Conservation (phyloP, 1,140 invertebrate genomes). For the Drosophila punjabiensis region DNA sequence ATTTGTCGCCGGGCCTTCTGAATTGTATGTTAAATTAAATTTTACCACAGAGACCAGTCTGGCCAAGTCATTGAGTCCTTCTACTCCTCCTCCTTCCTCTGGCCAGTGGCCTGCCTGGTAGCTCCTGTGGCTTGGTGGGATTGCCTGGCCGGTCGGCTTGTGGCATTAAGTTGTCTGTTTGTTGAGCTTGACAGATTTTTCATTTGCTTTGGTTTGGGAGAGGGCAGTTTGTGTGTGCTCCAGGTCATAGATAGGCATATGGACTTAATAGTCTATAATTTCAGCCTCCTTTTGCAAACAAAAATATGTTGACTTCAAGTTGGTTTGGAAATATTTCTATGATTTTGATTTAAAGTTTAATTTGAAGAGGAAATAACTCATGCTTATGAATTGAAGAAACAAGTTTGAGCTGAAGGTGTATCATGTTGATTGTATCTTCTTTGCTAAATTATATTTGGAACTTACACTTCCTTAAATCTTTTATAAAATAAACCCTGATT, state of each 20-base stretch:
- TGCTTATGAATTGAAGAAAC: background rate
- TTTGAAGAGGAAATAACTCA: background rate
- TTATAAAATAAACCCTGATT: background rate
- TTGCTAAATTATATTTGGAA: background rate
- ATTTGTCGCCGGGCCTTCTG: slow-evolving; percentile 71
- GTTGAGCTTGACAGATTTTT: slow-evolving; percentile 81
- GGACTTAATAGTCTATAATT: slow-evolving; percentile 43
- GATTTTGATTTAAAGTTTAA: background rate
- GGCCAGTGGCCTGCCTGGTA: slow-evolving; percentile 7
- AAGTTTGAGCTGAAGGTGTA: background rate
- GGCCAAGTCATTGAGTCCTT: slow-evolving; percentile 62
- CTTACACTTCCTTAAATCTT: too few relatives aligned
- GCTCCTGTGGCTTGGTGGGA: slow-evolving; percentile 31
- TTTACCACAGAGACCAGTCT: slow-evolving; percentile 80
- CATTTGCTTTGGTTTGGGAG: slow-evolving; percentile 40
- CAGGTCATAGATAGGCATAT: slow-evolving; percentile 52
- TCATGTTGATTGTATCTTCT: too few relatives aligned
- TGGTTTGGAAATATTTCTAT: background rate
- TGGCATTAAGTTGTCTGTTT: slow-evolving; percentile 81
- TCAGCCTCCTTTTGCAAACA: slow-evolving; percentile 6
- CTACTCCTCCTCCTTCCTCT: slow-evolving; percentile 10
- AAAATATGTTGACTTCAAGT: slow-evolving; percentile 4
- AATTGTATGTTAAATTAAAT: slow-evolving; percentile 84
- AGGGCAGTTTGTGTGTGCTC: slow-evolving; percentile 29
- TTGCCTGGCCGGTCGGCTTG: slow-evolving; percentile 44